Conservation (phyloP, 2,113 vertebrate genomes). For the Emydocephalus ijimae region DNA sequence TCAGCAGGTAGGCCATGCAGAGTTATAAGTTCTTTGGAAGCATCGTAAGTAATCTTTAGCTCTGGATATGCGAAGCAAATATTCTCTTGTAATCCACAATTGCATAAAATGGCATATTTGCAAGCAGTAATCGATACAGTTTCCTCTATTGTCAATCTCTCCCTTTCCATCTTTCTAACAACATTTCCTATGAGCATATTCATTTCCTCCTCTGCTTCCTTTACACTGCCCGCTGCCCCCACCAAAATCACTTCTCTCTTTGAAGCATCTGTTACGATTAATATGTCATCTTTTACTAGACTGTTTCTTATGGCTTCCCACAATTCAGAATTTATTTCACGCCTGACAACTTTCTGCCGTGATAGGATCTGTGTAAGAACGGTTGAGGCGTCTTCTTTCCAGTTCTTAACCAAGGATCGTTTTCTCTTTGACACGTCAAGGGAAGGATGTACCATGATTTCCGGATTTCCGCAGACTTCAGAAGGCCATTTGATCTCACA, state of each 20-base stretch:
- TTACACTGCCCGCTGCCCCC: conserved; percentile 69
- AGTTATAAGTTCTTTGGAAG: conserved; percentile 37
- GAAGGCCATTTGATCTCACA: conserved; percentile 69
- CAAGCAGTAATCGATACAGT: conserved; percentile 50
- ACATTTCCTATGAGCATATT: conserved; percentile 57
- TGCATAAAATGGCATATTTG: conserved; percentile 67
- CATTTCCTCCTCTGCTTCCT: conserved; percentile 49
- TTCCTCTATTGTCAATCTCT: conserved; percentile 61
- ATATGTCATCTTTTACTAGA: conserved; percentile 49
- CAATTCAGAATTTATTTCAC: conserved; percentile 49
- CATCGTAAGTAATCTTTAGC: conserved; percentile 63
- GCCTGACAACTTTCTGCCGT: conserved; percentile 62
- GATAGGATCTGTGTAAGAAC: conserved; percentile 64
- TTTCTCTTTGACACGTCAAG: conserved; percentile 64
- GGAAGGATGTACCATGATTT: conserved; percentile 69
- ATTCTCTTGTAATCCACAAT: conserved; percentile 54
- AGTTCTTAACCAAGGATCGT: conserved; percentile 62
- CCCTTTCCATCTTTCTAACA: conserved; percentile 64
- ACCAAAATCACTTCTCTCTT: conserved; percentile 62
- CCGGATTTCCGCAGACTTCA: conserved; percentile 2
- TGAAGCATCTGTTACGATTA: conserved; percentile 56
- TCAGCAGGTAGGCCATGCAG: conserved; percentile 75
- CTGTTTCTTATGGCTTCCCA: conserved; percentile 70
- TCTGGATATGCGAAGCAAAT: conserved; percentile 58
- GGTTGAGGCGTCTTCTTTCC: conserved; percentile 65